Conservation (phyloP, 2,888 invertebrate genomes). For the Hemicrepidius hirtus region DNA sequence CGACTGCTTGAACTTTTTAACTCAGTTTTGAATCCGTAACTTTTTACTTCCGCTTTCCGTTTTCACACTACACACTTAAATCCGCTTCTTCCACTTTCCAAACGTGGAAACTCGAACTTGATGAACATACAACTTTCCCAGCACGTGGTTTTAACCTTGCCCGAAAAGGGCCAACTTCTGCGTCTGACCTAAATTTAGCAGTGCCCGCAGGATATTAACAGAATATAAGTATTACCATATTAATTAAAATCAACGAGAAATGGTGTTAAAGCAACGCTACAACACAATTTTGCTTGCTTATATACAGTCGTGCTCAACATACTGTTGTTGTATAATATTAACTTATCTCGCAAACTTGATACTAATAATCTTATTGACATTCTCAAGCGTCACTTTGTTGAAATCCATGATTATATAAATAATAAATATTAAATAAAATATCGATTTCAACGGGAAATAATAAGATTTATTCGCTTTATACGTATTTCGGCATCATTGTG, state of each 20-base stretch:
- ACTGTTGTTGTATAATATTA: too few relatives aligned
- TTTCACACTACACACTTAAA: slow-evolving; percentile 31
- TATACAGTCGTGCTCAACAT: too few relatives aligned
- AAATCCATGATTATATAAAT: too few relatives aligned
- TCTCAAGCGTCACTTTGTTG: too few relatives aligned
- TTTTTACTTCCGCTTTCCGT: slow-evolving; percentile 35
- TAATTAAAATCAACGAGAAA: neutral
- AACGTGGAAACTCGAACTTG: slow-evolving; percentile 10
- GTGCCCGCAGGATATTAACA: slow-evolving; percentile 9
- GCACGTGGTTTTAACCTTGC: slow-evolving; percentile 10
- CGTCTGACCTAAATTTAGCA: neutral
- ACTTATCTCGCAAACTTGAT: too few relatives aligned
- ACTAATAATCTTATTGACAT: too few relatives aligned
- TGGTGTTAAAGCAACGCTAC: neutral
- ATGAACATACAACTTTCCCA: slow-evolving; percentile 2
- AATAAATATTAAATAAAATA: too few relatives aligned
- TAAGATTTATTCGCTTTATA: too few relatives aligned
- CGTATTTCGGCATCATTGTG: too few relatives aligned
- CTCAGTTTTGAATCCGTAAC: slow-evolving; percentile 36
- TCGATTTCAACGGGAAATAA: too few relatives aligned
- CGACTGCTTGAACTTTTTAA: slow-evolving; percentile 37
- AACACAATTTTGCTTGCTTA: too few relatives aligned
- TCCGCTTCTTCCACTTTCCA: slow-evolving; percentile 18
- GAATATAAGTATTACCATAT: slow-evolving; percentile 6
- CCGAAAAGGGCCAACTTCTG: neutral